Conservation (phyloP, 2,888 invertebrate genomes). For the Xestia sexstrigata region DNA sequence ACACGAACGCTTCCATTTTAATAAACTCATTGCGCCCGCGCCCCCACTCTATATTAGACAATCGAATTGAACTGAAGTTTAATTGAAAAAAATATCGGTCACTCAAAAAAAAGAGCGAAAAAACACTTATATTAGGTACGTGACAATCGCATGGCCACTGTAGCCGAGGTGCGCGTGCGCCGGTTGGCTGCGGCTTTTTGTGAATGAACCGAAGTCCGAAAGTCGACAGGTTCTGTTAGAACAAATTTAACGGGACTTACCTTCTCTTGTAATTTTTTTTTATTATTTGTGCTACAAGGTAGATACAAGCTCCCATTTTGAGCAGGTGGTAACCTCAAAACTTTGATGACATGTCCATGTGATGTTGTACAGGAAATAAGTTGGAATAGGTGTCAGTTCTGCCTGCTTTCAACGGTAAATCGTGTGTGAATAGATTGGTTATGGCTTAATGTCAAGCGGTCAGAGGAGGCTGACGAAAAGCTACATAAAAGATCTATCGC, state of each 20-base stretch:
- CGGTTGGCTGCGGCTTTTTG: slow-evolving; percentile 83
- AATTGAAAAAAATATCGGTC: slow-evolving; percentile 73
- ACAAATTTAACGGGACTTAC: slow-evolving; percentile 86
- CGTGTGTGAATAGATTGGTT: slow-evolving; percentile 31
- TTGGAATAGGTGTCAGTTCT: slow-evolving; percentile 34
- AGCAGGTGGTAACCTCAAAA: slow-evolving; percentile 68
- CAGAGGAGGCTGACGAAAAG: slow-evolving; percentile 20
- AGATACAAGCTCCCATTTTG: slow-evolving; percentile 69
- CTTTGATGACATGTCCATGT: slow-evolving; percentile 57
- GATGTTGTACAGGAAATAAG: slow-evolving; percentile 57
- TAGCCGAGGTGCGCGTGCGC: slow-evolving; percentile 81
- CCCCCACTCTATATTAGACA: slow-evolving; percentile 59
- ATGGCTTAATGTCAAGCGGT: slow-evolving; percentile 30
- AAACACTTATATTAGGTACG: slow-evolving; percentile 77
- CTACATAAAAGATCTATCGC: slow-evolving; percentile 9
- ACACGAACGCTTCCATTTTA: slow-evolving; percentile 61
- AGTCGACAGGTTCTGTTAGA: slow-evolving; percentile 84
- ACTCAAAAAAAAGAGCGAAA: slow-evolving; percentile 65
- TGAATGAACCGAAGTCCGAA: slow-evolving; percentile 83
- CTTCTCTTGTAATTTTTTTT: slow-evolving; percentile 77
- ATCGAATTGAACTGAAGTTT: slow-evolving; percentile 54
- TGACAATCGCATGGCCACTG: slow-evolving; percentile 80
- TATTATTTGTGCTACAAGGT: slow-evolving; percentile 71
- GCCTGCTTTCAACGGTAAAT: slow-evolving; percentile 40
- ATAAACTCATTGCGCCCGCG: slow-evolving; percentile 60